A percentile compares a stretch with the other conserved stretches of the same genome.
These are phyloP conservation scores for Chelonus formosanus DNA, from an alignment of 2,888 invertebrate genomes.

Conservation along the genomic window DNA sequence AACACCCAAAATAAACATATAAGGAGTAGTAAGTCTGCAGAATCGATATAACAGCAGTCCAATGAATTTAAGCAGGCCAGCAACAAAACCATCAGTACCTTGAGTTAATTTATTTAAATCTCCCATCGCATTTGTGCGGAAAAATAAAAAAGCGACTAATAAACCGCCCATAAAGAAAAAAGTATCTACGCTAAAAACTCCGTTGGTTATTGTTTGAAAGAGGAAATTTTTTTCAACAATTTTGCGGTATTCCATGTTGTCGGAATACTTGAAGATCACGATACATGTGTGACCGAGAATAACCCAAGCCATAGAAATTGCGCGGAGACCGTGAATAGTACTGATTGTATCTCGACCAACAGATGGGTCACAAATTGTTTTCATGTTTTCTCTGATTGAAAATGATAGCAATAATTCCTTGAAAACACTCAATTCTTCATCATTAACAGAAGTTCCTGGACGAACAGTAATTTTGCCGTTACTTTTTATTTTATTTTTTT, in stretches of 20 bases:
- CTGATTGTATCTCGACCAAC: constrained; percentile 64
- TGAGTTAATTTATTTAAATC: constrained; percentile 70
- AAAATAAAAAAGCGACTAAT: constrained; percentile 85
- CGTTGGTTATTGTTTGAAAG: constrained; percentile 64
- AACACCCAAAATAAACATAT: constrained; percentile 83
- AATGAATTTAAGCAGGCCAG: constrained; percentile 70
- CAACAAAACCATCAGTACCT: constrained; percentile 57
- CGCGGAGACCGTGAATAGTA: constrained; percentile 63
- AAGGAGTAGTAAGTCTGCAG: constrained; percentile 79
- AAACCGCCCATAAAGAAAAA: constrained; percentile 73
- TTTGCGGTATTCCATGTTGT: constrained; percentile 69
- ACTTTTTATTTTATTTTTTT: constrained; percentile 12
- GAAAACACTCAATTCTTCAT: constrained; percentile 50
- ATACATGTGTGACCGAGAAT: constrained; percentile 68
- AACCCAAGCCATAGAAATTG: constrained; percentile 65
- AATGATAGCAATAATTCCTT: constrained; percentile 63
- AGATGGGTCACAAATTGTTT: constrained; percentile 60
- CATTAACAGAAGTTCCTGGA: background rate
- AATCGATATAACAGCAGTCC: constrained; percentile 78
- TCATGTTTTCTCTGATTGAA: constrained; percentile 59
- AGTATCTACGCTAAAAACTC: constrained; percentile 64
- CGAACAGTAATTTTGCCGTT: background rate
- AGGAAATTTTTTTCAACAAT: constrained; percentile 62
- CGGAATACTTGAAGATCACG: constrained; percentile 84
- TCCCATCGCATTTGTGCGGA: constrained; percentile 71